These are phyloP conservation scores for Rutpela maculata DNA, from an alignment of 2,888 invertebrate genomes.

Conservation along the genomic window DNA sequence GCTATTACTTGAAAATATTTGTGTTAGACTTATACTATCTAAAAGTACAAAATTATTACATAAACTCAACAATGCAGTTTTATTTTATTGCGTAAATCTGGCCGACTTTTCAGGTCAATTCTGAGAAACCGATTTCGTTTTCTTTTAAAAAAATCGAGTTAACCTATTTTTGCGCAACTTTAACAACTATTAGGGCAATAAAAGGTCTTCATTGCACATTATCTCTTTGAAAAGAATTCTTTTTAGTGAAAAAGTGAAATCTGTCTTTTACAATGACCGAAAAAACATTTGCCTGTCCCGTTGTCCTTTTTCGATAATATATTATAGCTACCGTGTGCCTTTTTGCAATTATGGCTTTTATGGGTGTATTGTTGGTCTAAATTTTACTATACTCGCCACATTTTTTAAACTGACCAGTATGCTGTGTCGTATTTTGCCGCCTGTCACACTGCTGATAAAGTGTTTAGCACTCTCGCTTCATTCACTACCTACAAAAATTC, in stretches of 20 bases:
- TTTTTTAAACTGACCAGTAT: conserved; percentile 53
- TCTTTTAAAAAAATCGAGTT: conserved; percentile 44
- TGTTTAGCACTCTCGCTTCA: conserved; percentile 43
- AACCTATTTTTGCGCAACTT: conserved; percentile 55
- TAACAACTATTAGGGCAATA: conserved; percentile 55
- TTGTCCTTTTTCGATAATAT: conserved; percentile 48
- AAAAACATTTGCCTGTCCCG: conserved; percentile 41
- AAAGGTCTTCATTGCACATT: conserved; percentile 56
- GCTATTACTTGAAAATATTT: too few relatives aligned
- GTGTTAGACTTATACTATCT: too few relatives aligned
- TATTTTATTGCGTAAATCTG: neutral
- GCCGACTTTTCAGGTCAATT: conserved; percentile 1
- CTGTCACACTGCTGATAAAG: conserved; percentile 45
- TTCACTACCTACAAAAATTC: conserved; percentile 34
- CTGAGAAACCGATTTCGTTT: conserved; percentile 29
- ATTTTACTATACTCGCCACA: conserved; percentile 50
- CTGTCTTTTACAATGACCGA: conserved; percentile 46
- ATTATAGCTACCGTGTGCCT: conserved; percentile 59
- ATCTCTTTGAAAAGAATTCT: conserved; percentile 48
- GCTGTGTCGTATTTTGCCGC: conserved; percentile 44
- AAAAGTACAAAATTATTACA: neutral
- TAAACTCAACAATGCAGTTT: neutral
- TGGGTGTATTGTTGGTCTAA: conserved; percentile 55
- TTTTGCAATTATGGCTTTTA: conserved; percentile 58
- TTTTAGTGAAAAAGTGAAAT: conserved; percentile 55